phyloP scores from a whole-genome alignment of 2,888 invertebrate species.

The Trachelus troglodyta region DNA sequence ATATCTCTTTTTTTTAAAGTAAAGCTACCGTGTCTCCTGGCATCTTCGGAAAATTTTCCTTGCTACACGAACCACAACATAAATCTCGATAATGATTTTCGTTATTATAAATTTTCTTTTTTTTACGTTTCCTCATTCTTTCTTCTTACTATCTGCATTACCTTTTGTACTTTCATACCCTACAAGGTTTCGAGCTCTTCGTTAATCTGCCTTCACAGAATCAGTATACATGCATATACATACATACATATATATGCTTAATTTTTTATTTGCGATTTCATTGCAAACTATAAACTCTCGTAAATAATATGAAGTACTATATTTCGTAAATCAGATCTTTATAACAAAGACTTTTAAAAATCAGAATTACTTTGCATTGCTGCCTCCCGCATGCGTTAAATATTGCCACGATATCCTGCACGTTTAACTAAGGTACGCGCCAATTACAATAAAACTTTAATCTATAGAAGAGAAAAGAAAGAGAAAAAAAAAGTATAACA shows the following conservation, averaged over 20 bases:
- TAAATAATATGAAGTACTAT: slow-evolving; percentile 36
- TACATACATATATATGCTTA: neutral
- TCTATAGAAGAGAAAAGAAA: neutral
- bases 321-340: slow-evolving; percentile 54
- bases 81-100: neutral
- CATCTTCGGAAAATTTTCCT: neutral
- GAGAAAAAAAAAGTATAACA: neutral
- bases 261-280: slow-evolving; percentile 17
- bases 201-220: neutral
- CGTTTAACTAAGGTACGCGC: slow-evolving; percentile 41
- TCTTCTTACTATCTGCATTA: neutral
- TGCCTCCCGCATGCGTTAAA: slow-evolving; percentile 40
- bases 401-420: slow-evolving; percentile 61
- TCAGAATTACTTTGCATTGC: slow-evolving; percentile 42
- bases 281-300: slow-evolving; percentile 23
- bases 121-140: neutral
- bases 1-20: slow-evolving; percentile 17
- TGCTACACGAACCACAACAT: neutral
- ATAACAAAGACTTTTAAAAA: slow-evolving; percentile 45
- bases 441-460: slow-evolving; percentile 54
- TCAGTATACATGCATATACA: neutral
- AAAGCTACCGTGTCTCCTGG: slow-evolving; percentile 17
- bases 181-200: neutral
- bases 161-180: neutral
- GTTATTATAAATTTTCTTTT: neutral